phyloP scores from a whole-genome alignment of 2,797 vertebrate species.

The Aphelocoma californica region DNA sequence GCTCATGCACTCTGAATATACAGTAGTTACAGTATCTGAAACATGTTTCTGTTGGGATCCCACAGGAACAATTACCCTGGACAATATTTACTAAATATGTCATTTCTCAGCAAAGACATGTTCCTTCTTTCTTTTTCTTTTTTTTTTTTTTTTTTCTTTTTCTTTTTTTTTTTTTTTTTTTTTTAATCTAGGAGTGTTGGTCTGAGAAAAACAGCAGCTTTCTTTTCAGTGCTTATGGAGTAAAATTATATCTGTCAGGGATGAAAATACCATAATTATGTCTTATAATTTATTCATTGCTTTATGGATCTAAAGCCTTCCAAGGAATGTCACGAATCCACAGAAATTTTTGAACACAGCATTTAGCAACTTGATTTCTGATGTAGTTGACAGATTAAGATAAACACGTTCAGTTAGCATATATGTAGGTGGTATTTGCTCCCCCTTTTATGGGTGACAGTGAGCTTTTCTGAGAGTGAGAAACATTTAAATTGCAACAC shows the following conservation, averaged over 20 bases:
- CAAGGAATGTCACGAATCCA: constrained; percentile 65
- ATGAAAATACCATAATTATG: constrained; percentile 77
- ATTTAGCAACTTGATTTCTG: constrained; percentile 68
- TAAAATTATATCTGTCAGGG: constrained; percentile 74
- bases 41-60: constrained; percentile 37
- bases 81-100: constrained; percentile 69
- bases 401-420: constrained; percentile 30
- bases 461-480: not conserved
- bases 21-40: constrained; percentile 37
- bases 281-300: constrained; percentile 76
- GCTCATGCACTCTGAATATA: not conserved
- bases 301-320: constrained; percentile 72
- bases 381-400: constrained; percentile 66
- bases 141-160: not conserved
- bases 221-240: constrained; percentile 58
- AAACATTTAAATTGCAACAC: not conserved
- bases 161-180: not conserved
- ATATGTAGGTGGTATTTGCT: not conserved
- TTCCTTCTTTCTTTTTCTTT: not conserved
- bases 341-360: constrained; percentile 62
- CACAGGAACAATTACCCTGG: constrained; percentile 47
- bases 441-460: not conserved
- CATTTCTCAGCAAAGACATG: constrained; percentile 54
- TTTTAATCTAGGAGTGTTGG: not conserved
- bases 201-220: constrained; percentile 55